Percentiles rank a stretch among this genome's conserved stretches.
These are phyloP conservation scores for Phyllostomus hastatus DNA, from an alignment of 2,113 vertebrate species.

Conservation along the genomic window DNA sequence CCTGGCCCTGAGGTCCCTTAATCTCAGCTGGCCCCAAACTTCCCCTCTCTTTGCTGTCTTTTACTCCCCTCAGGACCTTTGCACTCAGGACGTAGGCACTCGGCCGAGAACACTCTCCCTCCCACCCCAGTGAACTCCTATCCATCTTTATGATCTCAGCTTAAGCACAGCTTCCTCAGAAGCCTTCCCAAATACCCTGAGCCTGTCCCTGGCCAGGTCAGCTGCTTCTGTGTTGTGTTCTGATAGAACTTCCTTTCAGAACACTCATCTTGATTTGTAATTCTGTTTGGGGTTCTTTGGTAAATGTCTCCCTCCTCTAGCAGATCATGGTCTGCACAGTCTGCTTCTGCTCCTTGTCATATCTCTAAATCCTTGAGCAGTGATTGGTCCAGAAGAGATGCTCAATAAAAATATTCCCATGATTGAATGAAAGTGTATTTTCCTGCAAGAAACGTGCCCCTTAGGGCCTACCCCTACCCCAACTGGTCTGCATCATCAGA, in stretches of 20 bases:
- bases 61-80: background rate
- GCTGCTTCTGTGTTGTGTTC: background rate
- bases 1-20: background rate
- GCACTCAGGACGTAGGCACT: background rate
- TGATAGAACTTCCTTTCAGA: background rate
- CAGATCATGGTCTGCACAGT: background rate
- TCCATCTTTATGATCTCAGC: constrained; percentile 11
- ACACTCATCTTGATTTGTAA: background rate
- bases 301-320: background rate
- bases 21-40: background rate
- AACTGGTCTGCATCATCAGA: constrained; percentile 89
- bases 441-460: background rate
- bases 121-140: background rate
- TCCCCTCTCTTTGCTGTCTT: background rate
- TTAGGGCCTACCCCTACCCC: constrained; percentile 69
- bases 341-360: background rate
- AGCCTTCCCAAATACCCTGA: background rate
- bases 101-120: background rate
- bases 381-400: background rate
- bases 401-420: constrained; percentile 13
- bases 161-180: background rate
- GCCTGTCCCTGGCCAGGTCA: background rate
- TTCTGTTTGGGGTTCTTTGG: background rate
- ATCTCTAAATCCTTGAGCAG: background rate
- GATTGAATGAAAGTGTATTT: background rate